phyloP scores from a whole-genome alignment of 2,888 invertebrate genomes.

The Pseudococcus jackbeardsleyi region DNA sequence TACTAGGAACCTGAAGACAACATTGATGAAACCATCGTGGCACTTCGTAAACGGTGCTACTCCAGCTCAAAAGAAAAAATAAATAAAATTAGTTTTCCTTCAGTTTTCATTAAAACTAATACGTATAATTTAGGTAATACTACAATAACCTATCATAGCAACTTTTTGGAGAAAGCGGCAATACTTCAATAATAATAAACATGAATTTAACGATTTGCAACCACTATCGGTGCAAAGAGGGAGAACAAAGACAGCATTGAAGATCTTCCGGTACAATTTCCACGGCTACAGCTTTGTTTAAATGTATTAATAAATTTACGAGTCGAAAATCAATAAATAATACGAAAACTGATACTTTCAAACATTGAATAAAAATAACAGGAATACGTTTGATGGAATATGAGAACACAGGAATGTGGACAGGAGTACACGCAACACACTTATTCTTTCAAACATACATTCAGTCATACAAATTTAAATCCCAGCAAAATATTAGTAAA shows the following conservation, averaged over 20 bases:
- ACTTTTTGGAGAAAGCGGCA: neutral
- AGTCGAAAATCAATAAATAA: neutral
- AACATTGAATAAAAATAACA: neutral
- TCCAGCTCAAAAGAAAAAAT: constrained; percentile 60
- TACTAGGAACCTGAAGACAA: constrained; percentile 59
- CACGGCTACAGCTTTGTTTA: neutral
- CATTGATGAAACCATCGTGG: constrained; percentile 55
- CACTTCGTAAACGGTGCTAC: constrained; percentile 50
- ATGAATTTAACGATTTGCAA: neutral
- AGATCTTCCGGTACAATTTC: neutral
- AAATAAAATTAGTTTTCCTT: constrained; percentile 49
- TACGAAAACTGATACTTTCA: neutral
- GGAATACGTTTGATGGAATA: neutral
- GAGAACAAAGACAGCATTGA: neutral
- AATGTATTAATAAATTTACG: neutral
- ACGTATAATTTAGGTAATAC: neutral
- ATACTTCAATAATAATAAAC: too few relatives aligned
- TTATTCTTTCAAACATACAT: constrained; percentile 43
- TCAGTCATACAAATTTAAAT: constrained; percentile 56
- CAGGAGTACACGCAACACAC: constrained; percentile 26
- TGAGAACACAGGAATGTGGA: neutral
- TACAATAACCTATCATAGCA: neutral
- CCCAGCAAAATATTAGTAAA: constrained; percentile 61
- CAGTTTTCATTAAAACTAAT: neutral
- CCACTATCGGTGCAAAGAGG: neutral